Evolutionary conservation across 1,140 invertebrate genomes (phyloP).

Genomic region (Fragariocoptes setiger): DNA sequence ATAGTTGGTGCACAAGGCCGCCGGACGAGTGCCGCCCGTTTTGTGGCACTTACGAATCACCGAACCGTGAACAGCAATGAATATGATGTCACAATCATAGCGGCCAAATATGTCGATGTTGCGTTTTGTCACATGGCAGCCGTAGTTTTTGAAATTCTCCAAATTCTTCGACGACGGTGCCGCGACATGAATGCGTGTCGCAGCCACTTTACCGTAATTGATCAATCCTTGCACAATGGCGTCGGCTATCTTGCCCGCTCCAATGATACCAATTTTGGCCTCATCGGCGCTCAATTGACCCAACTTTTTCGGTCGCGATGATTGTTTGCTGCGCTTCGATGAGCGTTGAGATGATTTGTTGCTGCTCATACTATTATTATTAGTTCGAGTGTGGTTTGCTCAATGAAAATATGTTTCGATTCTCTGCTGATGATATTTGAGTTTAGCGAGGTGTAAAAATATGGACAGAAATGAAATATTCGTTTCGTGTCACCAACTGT

Average conservation of each 20-base stretch:
- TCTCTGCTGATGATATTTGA: too few species aligned
- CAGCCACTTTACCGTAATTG: conserved; percentile 3
- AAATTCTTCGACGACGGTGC: conserved; percentile 6
- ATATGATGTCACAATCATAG: conserved; percentile 9
- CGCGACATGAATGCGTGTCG: conserved; percentile 7
- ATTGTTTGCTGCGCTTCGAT: too few species aligned
- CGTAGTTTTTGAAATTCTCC: conserved; percentile 6
- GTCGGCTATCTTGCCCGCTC: conserved; percentile 8
- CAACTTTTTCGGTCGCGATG: not conserved
- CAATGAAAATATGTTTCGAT: too few species aligned
- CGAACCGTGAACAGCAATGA: conserved; percentile 7
- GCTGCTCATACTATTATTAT: too few species aligned
- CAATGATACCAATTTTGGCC: conserved; percentile 9
- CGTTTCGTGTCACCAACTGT: too few species aligned
- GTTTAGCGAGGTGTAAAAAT: too few species aligned
- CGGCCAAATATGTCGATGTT: conserved; percentile 8
- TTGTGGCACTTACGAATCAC: conserved; percentile 7
- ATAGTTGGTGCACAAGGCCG: conserved; percentile 5
- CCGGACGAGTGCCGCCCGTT: conserved; percentile 6
- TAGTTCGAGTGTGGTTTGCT: too few species aligned
- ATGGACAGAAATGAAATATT: too few species aligned
- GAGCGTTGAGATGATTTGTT: too few species aligned
- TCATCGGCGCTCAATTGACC: not conserved
- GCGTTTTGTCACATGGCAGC: conserved; percentile 4
- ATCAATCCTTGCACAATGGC: conserved; percentile 7